phyloP scores from a whole-genome alignment of 1,140 invertebrate genomes.

The Pseudomyrmex dendroicus region DNA sequence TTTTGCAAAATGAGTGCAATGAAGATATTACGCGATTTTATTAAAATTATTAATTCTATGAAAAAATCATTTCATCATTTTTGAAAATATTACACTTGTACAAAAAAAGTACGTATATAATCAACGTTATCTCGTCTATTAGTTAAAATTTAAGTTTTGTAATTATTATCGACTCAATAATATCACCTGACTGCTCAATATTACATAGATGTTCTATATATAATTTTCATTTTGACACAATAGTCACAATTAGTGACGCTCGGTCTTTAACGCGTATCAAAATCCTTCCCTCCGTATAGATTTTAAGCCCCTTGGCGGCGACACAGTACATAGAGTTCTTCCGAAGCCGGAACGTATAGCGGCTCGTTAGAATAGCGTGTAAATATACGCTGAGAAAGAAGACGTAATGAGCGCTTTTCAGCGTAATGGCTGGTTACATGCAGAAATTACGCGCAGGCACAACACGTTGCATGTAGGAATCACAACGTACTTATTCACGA shows the following conservation, averaged over 20 bases:
- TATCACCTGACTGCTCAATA: not conserved
- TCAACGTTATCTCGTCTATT: too few species aligned
- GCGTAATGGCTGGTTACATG: conserved; percentile 31
- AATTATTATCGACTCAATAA: too few species aligned
- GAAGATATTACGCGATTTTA: too few species aligned
- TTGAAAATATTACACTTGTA: too few species aligned
- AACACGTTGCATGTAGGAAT: conserved; percentile 1
- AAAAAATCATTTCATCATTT: too few species aligned
- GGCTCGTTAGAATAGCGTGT: conserved; percentile 50
- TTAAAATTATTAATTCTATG: too few species aligned
- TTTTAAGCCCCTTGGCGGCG: conserved; percentile 10
- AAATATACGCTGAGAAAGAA: conserved; percentile 56
- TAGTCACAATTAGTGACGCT: not conserved
- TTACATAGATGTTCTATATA: not conserved
- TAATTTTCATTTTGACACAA: not conserved
- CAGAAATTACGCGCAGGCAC: conserved; percentile 45
- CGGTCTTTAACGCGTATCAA: not conserved
- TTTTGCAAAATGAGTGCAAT: too few species aligned
- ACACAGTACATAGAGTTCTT: conserved; percentile 26
- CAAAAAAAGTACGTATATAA: too few species aligned
- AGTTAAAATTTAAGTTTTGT: too few species aligned
- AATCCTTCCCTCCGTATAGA: conserved; percentile 18
- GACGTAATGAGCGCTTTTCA: conserved; percentile 57
- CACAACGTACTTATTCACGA: not conserved
- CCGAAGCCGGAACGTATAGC: conserved; percentile 13